Evolutionary conservation across 1,140 invertebrate genomes (phyloP), one percentile per base, ranked within the genome.

Genomic region (Bombus difficillimus): DNA sequence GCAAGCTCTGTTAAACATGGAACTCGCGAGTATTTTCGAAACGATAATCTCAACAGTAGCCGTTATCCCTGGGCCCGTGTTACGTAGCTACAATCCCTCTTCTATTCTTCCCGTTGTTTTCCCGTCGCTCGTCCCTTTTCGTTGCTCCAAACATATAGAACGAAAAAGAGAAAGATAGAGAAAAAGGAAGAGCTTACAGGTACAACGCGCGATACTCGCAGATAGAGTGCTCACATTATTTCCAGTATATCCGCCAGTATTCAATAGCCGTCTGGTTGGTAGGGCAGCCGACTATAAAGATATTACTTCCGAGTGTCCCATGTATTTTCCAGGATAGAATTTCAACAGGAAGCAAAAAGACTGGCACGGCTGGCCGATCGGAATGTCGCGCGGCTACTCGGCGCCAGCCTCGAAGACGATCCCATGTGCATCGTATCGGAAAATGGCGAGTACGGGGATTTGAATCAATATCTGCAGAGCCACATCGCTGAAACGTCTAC

Each of bases 311-410:
- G 83, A 74, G 82, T 83, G 80, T 89, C 87, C 47, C 82, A 59
- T 89, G 82, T 85, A 86, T 92, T 90, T 92, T 92, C 37, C 93
- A 97, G 96, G 91, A 94, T 96, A 88, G 96, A 97, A 89, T 97
- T 97, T 93, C 95, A 95, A 91, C 92, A 95, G 92, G 98, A 98
- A 94, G 97, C 98, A 74, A 97, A 97, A 91, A 96, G 96, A 74
- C 95, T 98, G 92, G 96, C 97, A 22, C 96, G 96, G 86, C 96
- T 98, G 28, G 96, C 96, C 87, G 97, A 98, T 94, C 96, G 96
- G 28, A 98, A 98, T 94, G 96, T 98, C 88, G 97, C 97, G 57
- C 96, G 96, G 66, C 95, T 98, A 81, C 95, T 98, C 41, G 98
- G 98, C 62, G 97, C 97, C 80, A 97, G 97, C 87, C 96, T 98